phyloP scores from a whole-genome alignment of 1,140 invertebrate genomes.

The Pristionchus pacificus region DNA sequence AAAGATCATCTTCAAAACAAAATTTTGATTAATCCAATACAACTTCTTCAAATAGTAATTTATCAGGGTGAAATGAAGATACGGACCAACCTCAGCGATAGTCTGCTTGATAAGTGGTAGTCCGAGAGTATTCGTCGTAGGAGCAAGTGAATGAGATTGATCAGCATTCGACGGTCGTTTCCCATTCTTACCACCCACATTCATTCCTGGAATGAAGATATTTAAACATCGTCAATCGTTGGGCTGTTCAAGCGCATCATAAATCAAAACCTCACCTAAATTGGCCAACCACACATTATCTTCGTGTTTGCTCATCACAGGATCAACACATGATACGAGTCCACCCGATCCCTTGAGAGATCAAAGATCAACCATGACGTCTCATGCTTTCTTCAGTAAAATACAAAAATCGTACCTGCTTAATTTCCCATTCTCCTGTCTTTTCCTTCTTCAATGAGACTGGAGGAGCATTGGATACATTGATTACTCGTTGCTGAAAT shows the following conservation, averaged over 20 bases:
- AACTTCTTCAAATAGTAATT: too few species aligned
- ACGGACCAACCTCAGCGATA: slow-evolving; percentile 56
- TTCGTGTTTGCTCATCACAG: slow-evolving; percentile 51
- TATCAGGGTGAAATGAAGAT: too few species aligned
- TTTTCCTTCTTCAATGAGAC: slow-evolving; percentile 52
- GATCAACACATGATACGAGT: slow-evolving; percentile 54
- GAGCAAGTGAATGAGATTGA: slow-evolving; percentile 35
- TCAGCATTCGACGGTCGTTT: not conserved
- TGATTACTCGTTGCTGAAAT: slow-evolving; percentile 50
- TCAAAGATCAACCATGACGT: not conserved
- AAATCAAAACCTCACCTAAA: slow-evolving; percentile 51
- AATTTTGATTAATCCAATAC: too few species aligned
- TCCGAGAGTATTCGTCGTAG: slow-evolving; percentile 53
- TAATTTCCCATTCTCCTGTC: slow-evolving; percentile 56
- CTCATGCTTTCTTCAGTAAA: not conserved
- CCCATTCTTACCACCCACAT: not conserved
- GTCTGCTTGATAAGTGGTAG: slow-evolving; percentile 53
- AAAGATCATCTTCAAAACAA: too few species aligned
- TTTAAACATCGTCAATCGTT: not conserved
- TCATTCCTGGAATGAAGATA: not conserved
- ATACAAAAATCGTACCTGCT: slow-evolving; percentile 29
- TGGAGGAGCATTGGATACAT: slow-evolving; percentile 56
- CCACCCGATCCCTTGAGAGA: slow-evolving; percentile 45
- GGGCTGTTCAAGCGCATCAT: not conserved
- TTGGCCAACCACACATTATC: slow-evolving; percentile 58